Conservation (phyloP, 2,888 invertebrate species). For the Nyleta sp. region DNA sequence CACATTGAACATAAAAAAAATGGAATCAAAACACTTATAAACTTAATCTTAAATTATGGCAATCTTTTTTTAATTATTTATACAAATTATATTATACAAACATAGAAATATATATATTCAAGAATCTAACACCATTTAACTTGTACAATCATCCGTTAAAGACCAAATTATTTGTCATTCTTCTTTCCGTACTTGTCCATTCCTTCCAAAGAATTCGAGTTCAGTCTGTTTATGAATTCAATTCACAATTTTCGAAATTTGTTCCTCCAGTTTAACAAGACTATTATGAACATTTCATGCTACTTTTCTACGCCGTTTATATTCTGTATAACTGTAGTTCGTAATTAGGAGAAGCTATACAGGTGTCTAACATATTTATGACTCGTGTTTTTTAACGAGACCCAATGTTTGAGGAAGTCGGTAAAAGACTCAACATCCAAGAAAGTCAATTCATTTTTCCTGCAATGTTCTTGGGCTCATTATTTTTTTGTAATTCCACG, state of each 20-base stretch:
- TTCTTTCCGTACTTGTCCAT: too few relatives aligned
- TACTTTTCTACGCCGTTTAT: conserved; percentile 43
- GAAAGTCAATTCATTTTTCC: conserved; percentile 23
- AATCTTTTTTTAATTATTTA: too few relatives aligned
- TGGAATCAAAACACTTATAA: too few relatives aligned
- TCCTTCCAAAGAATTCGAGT: conserved; percentile 7
- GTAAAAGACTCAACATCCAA: conserved; percentile 28
- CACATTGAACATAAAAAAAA: too few relatives aligned
- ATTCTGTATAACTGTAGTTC: conserved; percentile 37
- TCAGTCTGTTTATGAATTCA: background rate
- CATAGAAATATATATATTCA: too few relatives aligned
- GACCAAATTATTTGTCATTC: too few relatives aligned
- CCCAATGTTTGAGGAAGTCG: conserved; percentile 54
- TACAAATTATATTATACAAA: too few relatives aligned
- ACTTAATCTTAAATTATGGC: too few relatives aligned
- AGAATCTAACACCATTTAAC: too few relatives aligned
- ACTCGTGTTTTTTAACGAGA: conserved; percentile 53
- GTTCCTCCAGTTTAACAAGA: conserved; percentile 18
- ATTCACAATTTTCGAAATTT: conserved; percentile 16
- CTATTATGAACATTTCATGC: conserved; percentile 51
- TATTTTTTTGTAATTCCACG: too few relatives aligned
- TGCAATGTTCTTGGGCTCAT: background rate
- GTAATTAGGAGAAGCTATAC: conserved; percentile 50
- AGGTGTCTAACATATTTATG: conserved; percentile 57
- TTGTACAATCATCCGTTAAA: too few relatives aligned